Conservation (phyloP, 35 echinoderm and acorn worm genomes). For the Patiria miniata region DNA sequence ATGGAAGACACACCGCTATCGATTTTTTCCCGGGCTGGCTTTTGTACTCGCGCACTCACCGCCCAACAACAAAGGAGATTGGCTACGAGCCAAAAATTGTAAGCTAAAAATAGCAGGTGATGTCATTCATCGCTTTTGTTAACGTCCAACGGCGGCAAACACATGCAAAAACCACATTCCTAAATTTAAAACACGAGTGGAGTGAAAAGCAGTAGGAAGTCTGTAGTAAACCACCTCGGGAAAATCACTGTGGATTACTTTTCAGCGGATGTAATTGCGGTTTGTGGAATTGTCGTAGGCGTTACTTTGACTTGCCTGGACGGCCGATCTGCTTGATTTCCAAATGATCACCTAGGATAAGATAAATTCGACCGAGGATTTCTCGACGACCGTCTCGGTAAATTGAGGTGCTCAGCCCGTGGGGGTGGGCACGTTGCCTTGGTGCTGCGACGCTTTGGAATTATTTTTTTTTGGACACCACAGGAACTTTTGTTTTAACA, state of each 20-base stretch:
- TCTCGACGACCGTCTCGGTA: not conserved
- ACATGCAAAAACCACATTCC: not conserved
- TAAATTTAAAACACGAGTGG: constrained; percentile 9
- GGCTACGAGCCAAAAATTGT: not conserved
- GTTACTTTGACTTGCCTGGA: not conserved
- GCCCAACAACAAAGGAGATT: constrained; percentile 21
- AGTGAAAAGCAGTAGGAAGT: not conserved
- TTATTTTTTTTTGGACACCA: not conserved
- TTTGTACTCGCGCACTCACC: not conserved
- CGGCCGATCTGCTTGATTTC: not conserved
- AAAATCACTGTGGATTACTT: not conserved
- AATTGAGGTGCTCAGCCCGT: not conserved
- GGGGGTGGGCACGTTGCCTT: not conserved
- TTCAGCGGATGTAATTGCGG: not conserved
- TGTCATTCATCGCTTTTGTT: constrained; percentile 18
- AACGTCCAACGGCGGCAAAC: not conserved
- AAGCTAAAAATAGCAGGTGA: constrained; percentile 10
- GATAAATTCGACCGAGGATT: not conserved
- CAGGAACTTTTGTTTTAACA: not conserved
- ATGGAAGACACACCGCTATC: not conserved
- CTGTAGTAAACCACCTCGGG: not conserved
- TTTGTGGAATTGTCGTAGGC: not conserved
- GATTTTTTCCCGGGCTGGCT: constrained; percentile 1
- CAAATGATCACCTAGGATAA: not conserved
- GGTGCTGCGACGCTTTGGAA: not conserved